Evolutionary conservation across 2,113 vertebrate genomes (phyloP), one percentile per base, ranked within the genome.

Genomic region (Prinia subflava): DNA sequence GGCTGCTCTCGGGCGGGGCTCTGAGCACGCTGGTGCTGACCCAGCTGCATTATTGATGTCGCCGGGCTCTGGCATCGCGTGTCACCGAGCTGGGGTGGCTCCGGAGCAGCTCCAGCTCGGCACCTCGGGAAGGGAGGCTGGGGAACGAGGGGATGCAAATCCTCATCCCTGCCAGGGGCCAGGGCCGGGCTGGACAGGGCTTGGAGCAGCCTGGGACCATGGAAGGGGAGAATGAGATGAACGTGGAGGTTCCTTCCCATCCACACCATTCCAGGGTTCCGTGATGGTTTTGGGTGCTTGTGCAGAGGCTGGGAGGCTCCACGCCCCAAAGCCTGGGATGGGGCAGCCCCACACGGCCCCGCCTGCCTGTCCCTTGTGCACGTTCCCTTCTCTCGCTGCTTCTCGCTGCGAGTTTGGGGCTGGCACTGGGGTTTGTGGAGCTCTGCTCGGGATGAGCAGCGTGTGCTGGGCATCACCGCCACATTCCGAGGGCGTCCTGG

Each of bases 11-110:
- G 28, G 57, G 84, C 50, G 9, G 60, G 24, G 89, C 93, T 5
- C 22, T 0, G n/a, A 62, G 85, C 67, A 25, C 83, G 67, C 81
- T 7, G 46, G 5, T 4, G 2, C 83, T 93, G 95, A 90, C 86
- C 91, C 92, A 1, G 23, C 83, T 95, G 86, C 89, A 94, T 96
- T 96, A 95, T 93, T 97, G 94, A 96, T 95, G 2, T 65, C 37
- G 2, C 62, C 1, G 28, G 76, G 83, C 86, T 74, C 2, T 1
- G 59, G 96, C 94, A 77, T 95, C 91, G 35, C 62, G 93, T 95
- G 91, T 95, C 94, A 1, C 2, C 4, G 41, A 44, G 55, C 64
- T 19, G 47, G 5, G 3, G 56, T 2, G 69, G 70, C 70, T 22
- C 68, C 15, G 91, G 25, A 67, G 85, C 77, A 6, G 62, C 79